Conservation (phyloP, 1,140 invertebrate species). For the Apis laboriosa region DNA sequence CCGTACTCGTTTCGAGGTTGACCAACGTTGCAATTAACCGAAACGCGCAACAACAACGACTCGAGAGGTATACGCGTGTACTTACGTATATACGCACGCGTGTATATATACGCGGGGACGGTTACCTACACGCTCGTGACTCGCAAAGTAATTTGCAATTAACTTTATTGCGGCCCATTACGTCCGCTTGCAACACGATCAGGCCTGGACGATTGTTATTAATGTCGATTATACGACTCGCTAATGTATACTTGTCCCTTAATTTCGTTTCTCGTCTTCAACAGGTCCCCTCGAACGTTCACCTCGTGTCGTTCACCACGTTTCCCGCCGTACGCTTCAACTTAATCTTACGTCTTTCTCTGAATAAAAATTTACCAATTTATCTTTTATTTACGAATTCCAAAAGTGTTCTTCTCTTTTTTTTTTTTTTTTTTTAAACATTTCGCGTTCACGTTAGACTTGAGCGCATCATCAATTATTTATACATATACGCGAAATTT, state of each 20-base stretch:
- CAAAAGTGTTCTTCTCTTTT: too few relatives aligned
- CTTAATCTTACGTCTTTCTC: too few relatives aligned
- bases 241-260: conserved; percentile 13
- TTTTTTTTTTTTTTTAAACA: too few relatives aligned
- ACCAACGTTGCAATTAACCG: background rate
- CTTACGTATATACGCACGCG: background rate
- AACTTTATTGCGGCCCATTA: conserved; percentile 54
- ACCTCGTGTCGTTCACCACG: background rate
- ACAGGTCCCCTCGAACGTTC: background rate
- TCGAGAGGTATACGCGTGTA: background rate
- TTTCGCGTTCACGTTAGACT: too few relatives aligned
- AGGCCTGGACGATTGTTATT: conserved; percentile 32
- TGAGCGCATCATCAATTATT: too few relatives aligned
- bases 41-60: background rate
- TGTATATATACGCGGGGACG: background rate
- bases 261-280: conserved; percentile 7
- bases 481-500: too few relatives aligned
- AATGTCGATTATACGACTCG: conserved; percentile 30
- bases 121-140: conserved; percentile 6
- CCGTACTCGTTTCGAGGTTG: too few relatives aligned
- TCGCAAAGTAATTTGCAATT: conserved; percentile 50
- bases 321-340: too few relatives aligned
- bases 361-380: too few relatives aligned
- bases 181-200: conserved; percentile 41
- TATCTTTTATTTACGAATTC: too few relatives aligned